Conservation (phyloP, 2,797 vertebrate species). For the Falco peregrinus region DNA sequence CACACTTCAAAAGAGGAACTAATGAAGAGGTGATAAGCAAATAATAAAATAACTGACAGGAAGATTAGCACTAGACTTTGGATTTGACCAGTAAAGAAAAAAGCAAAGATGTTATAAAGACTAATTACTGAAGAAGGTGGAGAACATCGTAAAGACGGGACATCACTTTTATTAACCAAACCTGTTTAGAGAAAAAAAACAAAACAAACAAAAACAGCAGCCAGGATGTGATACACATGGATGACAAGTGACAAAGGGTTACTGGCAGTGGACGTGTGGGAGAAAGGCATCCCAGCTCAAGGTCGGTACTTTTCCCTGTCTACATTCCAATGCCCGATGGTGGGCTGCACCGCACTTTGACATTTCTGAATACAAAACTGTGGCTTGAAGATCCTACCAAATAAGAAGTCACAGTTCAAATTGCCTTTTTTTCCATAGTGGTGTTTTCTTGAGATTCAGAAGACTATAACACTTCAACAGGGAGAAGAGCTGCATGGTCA, state of each 20-base stretch:
- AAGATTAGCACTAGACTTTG: slow-evolving; percentile 2
- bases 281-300: neutral
- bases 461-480: neutral
- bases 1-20: neutral
- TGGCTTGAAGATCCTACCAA: neutral
- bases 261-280: neutral
- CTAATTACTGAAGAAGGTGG: neutral
- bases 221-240: neutral
- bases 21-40: neutral
- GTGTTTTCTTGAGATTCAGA: slow-evolving; percentile 18
- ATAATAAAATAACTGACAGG: neutral
- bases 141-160: neutral
- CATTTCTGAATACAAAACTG: neutral
- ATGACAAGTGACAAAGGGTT: slow-evolving; percentile 29
- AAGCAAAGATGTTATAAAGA: neutral
- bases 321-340: neutral
- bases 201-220: neutral
- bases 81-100: neutral
- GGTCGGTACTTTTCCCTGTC: neutral
- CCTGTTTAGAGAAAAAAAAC: neutral
- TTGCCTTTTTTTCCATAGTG: neutral
- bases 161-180: slow-evolving; percentile 44
- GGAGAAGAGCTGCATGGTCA: neutral
- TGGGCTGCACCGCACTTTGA: neutral
- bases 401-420: neutral